phyloP scores from a whole-genome alignment of 1,140 invertebrate genomes.

The Drosophila lacertosa region DNA sequence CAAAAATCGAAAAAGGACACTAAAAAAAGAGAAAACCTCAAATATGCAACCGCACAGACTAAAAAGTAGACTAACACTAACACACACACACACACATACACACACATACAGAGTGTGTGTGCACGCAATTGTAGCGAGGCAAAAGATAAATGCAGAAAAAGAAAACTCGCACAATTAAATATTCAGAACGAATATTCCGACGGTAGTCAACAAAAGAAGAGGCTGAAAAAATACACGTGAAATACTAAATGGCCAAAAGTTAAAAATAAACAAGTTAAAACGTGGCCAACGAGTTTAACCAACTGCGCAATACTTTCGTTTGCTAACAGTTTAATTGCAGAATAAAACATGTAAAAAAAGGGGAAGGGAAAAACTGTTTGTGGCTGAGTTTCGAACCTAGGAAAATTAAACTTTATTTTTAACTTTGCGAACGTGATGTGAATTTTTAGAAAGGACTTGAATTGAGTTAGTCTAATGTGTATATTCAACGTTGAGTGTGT shows the following conservation, averaged over 20 bases:
- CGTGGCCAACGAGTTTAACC: slow-evolving; percentile 1
- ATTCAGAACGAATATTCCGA: slow-evolving; percentile 75
- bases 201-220: slow-evolving; percentile 17
- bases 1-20: slow-evolving; percentile 72
- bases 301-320: too few relatives aligned
- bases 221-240: too few relatives aligned
- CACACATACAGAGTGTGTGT: not conserved
- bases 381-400: too few relatives aligned
- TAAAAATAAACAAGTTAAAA: slow-evolving; percentile 25
- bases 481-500: too few relatives aligned
- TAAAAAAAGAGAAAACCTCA: slow-evolving; percentile 51
- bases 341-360: too few relatives aligned
- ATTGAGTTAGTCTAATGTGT: too few relatives aligned
- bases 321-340: too few relatives aligned
- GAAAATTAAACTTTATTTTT: too few relatives aligned
- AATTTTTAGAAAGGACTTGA: too few relatives aligned
- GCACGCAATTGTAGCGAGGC: not conserved
- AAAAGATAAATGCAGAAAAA: slow-evolving; percentile 33
- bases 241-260: slow-evolving; percentile 45
- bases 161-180: slow-evolving; percentile 73
- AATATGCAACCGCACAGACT: slow-evolving; percentile 69
- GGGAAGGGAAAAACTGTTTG: too few relatives aligned
- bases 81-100: slow-evolving; percentile 18
- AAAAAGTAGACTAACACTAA: slow-evolving; percentile 42
- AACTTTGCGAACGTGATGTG: too few relatives aligned